Percentiles rank a stretch among this genome's conserved stretches.
Conservation (phyloP, 2,113 vertebrate species). For the Sceloporus undulatus region DNA sequence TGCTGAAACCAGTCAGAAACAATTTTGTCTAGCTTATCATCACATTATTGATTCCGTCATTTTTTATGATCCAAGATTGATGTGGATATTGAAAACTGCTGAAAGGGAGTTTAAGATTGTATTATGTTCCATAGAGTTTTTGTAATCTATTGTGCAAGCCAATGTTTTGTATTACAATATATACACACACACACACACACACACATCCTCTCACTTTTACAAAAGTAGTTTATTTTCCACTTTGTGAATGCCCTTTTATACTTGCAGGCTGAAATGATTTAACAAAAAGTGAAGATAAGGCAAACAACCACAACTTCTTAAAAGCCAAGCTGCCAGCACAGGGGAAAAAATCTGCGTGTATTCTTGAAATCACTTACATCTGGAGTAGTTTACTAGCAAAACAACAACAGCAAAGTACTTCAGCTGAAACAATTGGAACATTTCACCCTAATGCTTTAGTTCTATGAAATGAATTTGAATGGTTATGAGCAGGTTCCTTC, state of each 20-base stretch:
- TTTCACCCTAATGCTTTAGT: not conserved
- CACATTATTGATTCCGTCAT: constrained; percentile 72
- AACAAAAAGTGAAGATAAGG: not conserved
- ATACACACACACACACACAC: constrained; percentile 7
- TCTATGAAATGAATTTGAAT: not conserved
- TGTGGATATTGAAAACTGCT: constrained; percentile 67
- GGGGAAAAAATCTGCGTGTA: not conserved
- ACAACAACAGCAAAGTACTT: not conserved
- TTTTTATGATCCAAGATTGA: constrained; percentile 66
- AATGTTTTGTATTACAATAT: constrained; percentile 39
- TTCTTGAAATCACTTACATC: not conserved
- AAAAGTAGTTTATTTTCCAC: not conserved
- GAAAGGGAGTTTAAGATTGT: constrained; percentile 62
- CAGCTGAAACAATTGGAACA: no score
- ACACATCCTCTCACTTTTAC: not conserved
- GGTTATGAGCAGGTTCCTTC: no score
- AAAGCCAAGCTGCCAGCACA: not conserved
- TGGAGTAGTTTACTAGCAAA: not conserved
- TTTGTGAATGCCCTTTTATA: not conserved
- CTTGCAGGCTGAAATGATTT: not conserved
- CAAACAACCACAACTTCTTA: not conserved
- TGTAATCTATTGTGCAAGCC: constrained; percentile 56
- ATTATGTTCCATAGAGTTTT: constrained; percentile 49
- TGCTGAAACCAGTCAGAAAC: constrained; percentile 54
- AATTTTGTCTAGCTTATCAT: constrained; percentile 70